Evolutionary conservation across 2,113 vertebrate species (phyloP).

Genomic region (Paralichthys olivaceus): DNA sequence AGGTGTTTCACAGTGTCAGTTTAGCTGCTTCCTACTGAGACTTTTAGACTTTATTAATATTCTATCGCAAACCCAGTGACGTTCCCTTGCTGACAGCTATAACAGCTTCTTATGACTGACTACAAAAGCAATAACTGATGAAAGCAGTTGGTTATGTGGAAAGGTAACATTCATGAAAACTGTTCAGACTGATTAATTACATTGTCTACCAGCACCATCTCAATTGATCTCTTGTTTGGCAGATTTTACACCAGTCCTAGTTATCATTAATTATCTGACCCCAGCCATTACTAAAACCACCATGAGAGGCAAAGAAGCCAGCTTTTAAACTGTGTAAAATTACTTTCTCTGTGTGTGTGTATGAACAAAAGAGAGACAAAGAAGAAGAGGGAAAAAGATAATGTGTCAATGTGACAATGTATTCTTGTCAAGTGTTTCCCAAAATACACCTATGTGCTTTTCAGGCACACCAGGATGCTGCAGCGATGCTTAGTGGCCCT

Average conservation of each 20-base stretch:
- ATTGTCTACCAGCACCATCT: slow-evolving; percentile 29
- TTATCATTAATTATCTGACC: slow-evolving; percentile 22
- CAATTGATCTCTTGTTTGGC: slow-evolving; percentile 18
- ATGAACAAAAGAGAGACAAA: background rate
- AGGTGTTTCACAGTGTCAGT: slow-evolving; percentile 18
- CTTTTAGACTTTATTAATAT: slow-evolving; percentile 43
- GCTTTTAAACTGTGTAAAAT: slow-evolving; percentile 30
- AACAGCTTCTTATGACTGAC: slow-evolving; percentile 55
- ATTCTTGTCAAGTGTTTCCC: slow-evolving; percentile 52
- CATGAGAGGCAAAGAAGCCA: slow-evolving; percentile 9
- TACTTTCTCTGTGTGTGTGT: slow-evolving; percentile 18
- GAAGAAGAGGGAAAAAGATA: slow-evolving; percentile 28
- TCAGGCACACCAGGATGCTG: slow-evolving; percentile 25
- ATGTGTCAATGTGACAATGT: slow-evolving; percentile 30
- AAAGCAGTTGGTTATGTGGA: slow-evolving; percentile 34
- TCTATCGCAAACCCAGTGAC: slow-evolving; percentile 31
- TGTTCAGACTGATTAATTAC: slow-evolving; percentile 49
- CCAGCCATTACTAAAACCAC: slow-evolving; percentile 24
- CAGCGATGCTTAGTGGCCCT: slow-evolving; percentile 7
- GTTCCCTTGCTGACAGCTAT: slow-evolving; percentile 44
- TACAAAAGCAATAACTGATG: slow-evolving; percentile 55
- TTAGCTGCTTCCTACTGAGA: slow-evolving; percentile 23
- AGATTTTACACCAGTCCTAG: slow-evolving; percentile 26
- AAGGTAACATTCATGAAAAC: slow-evolving; percentile 35
- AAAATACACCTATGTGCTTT: slow-evolving; percentile 60